Conservation (phyloP, 2,113 vertebrate genomes). For the Sylvilagus bachmani region DNA sequence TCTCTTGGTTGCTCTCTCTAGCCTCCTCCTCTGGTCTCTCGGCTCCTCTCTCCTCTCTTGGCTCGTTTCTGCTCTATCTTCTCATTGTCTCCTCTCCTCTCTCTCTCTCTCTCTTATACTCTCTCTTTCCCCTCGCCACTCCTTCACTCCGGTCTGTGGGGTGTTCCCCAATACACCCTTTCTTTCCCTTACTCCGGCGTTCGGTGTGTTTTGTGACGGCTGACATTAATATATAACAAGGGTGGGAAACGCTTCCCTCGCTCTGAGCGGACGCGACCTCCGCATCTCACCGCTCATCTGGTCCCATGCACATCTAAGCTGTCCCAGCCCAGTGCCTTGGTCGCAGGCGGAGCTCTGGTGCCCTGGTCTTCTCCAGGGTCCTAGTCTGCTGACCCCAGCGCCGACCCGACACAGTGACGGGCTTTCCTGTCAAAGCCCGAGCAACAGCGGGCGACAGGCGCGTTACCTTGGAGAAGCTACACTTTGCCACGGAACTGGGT, state of each 20-base stretch:
- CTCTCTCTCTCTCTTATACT: too few species aligned
- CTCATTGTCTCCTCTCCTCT: too few species aligned
- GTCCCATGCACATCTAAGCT: neutral
- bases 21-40: too few species aligned
- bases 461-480: neutral
- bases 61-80: too few species aligned
- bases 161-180: too few species aligned
- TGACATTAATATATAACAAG: too few species aligned
- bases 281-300: conserved; percentile 9
- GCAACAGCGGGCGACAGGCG: neutral
- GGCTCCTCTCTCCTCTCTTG: too few species aligned
- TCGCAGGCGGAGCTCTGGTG: neutral
- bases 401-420: neutral
- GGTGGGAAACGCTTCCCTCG: neutral
- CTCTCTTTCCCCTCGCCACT: too few species aligned
- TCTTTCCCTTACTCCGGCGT: too few species aligned
- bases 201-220: too few species aligned
- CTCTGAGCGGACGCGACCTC: conserved; percentile 35
- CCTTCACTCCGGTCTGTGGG: too few species aligned
- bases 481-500: neutral
- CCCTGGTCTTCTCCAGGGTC: neutral
- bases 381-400: neutral
- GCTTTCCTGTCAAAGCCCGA: neutral
- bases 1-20: too few species aligned
- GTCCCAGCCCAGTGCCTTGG: neutral